Conservation (phyloP, 2,888 invertebrate species). For the Euclidia mi region DNA sequence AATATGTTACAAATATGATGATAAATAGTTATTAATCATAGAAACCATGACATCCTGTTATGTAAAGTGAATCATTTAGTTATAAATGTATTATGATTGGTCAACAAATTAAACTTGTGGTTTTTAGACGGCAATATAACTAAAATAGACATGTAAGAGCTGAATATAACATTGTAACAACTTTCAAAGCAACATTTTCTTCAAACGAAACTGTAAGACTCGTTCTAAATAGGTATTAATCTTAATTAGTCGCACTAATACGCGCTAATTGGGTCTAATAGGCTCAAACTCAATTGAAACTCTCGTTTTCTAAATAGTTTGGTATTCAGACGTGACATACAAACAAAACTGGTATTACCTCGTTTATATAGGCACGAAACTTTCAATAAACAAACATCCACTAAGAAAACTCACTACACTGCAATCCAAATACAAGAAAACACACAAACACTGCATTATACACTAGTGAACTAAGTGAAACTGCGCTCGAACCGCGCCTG, state of each 20-base stretch:
- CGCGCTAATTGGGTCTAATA: slow-evolving; percentile 50
- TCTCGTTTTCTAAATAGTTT: slow-evolving; percentile 30
- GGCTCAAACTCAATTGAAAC: slow-evolving; percentile 33
- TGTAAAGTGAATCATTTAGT: slow-evolving; percentile 11
- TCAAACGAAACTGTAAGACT: slow-evolving; percentile 17
- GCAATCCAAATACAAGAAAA: slow-evolving; percentile 72
- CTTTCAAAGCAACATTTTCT: slow-evolving; percentile 1
- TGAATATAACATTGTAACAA: background rate
- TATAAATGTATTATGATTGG: background rate
- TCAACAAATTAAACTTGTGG: background rate
- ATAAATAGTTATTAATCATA: slow-evolving; percentile 2
- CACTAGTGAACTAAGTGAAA: slow-evolving; percentile 48
- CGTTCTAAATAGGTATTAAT: slow-evolving; percentile 28
- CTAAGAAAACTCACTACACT: slow-evolving; percentile 62
- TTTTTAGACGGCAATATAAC: background rate
- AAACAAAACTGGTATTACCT: slow-evolving; percentile 33
- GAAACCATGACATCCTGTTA: slow-evolving; percentile 9
- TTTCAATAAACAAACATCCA: slow-evolving; percentile 47
- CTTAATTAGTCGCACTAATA: slow-evolving; percentile 36
- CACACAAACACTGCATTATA: slow-evolving; percentile 58
- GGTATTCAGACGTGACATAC: background rate
- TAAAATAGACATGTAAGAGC: too few relatives aligned
- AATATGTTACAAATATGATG: too few relatives aligned
- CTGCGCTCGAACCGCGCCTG: slow-evolving; percentile 45
- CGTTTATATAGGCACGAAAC: slow-evolving; percentile 32